Base-by-base conservation (phyloP, 2,888 invertebrate genomes). In the Himalopsyche japonica region DNA sequence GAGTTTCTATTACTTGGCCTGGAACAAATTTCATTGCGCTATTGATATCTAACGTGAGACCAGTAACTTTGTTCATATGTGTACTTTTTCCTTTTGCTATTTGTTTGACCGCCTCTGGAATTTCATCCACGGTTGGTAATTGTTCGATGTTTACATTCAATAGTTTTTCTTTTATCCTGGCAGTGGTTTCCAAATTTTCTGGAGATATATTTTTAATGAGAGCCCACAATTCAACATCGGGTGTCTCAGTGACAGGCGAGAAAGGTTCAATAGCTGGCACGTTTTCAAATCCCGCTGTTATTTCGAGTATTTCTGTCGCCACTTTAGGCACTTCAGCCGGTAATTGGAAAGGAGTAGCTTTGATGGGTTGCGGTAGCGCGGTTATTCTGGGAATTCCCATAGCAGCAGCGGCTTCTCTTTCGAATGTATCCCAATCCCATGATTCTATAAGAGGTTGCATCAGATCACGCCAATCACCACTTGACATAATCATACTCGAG, bases 1-100 rank as follows among this genome's bases (percentile, higher is more conserved):
- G 94, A 0, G 95, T 95, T 86, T 94, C 93, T 1, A 96, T 90
- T 88, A 95, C 94, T 90, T 96, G 95, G 0, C 96, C 96, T 1
- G 94, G 93, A 77, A 96, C 90, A 89, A 96, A 95, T 87, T 93
- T 94, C 88, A 93, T 93, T 3, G 95, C 95, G 88, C 94, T 94
- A 80, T 94, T 93, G 83, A 95, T 94, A 84, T 94, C 93, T 82
- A 96, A 89, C 49, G 92, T 93, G 24, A 95, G 91, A 57, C 95
- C 95, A 43, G 94, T 93, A 20, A 95, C 92, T 88, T 94, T 93
- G 80, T 94, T 93, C 37, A 94, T 89, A 89, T 93, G 93, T 85
- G 93, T 91, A 85, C 92, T 90, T 88, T 92, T 93, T 1, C 94
- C 94, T 88, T 92, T 93, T 76, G 92, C 92, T 87, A 95, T 94